phyloP scores from a whole-genome alignment of 2,797 vertebrate genomes.

The Phataginus tricuspis region DNA sequence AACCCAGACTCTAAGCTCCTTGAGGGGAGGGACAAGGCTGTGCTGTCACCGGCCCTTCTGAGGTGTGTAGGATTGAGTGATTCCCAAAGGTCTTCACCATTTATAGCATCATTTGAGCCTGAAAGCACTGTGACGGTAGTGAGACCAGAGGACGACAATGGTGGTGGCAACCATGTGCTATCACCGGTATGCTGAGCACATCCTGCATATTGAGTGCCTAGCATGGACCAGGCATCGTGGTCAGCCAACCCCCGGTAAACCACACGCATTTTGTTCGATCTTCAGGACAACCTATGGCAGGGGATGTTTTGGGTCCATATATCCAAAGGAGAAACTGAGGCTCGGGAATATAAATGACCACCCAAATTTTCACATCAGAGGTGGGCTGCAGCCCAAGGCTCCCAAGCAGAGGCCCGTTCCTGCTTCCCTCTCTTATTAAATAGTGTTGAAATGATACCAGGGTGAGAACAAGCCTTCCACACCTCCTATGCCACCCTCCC shows the following conservation, averaged over 20 bases:
- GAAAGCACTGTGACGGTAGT: background rate
- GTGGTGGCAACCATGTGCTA: rapidly evolving
- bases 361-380: background rate
- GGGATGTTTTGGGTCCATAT: background rate
- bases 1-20: rapidly evolving
- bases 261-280: rapidly evolving
- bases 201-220: rapidly evolving
- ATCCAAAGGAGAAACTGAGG: background rate
- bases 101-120: background rate
- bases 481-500: background rate
- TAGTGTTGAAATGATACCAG: background rate
- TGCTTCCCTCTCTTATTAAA: background rate
- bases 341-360: background rate
- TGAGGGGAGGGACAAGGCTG: rapidly evolving
- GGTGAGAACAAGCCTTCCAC: background rate
- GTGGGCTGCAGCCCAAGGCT: background rate
- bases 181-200: rapidly evolving
- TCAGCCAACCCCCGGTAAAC: rapidly evolving
- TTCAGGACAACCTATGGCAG: background rate
- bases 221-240: rapidly evolving
- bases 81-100: background rate
- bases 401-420: background rate
- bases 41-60: background rate
- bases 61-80: rapidly evolving
- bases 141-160: background rate